A percentile compares a stretch with the other conserved stretches of the same genome.
These are phyloP conservation scores for Paralichthys olivaceus DNA, from an alignment of 2,113 vertebrate species.

Conservation along the genomic window DNA sequence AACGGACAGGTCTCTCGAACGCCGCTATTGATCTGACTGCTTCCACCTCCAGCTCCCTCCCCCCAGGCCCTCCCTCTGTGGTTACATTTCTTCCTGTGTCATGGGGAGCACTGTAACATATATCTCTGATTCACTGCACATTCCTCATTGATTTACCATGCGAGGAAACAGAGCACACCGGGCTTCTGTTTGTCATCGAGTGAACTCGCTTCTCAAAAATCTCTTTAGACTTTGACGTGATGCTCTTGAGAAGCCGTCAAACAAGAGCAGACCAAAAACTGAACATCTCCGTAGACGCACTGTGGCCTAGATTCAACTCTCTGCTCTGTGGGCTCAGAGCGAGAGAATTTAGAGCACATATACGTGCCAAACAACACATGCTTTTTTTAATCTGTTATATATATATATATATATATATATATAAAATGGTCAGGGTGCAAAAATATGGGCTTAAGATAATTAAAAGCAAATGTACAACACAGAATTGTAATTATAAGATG, in stretches of 20 bases:
- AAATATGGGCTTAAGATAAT: conserved; percentile 26
- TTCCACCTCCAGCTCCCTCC: neutral
- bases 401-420: neutral
- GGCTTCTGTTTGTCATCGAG: conserved; percentile 36
- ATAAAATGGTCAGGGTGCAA: neutral
- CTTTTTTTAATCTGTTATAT: neutral
- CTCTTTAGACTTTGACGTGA: conserved; percentile 26
- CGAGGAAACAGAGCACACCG: conserved; percentile 44
- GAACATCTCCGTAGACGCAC: conserved; percentile 33
- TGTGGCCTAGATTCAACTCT: conserved; percentile 45
- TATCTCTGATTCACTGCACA: conserved; percentile 63
- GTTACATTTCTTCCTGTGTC: conserved; percentile 78
- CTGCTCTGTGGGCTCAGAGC: conserved; percentile 9
- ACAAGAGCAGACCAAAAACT: conserved; percentile 15
- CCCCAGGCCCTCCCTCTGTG: conserved; percentile 50
- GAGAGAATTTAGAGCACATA: neutral
- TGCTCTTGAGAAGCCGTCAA: conserved; percentile 27
- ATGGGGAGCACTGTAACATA: conserved; percentile 71
- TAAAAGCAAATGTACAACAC: conserved; percentile 34
- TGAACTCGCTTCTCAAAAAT: conserved; percentile 17
- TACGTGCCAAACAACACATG: neutral
- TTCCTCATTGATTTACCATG: conserved; percentile 65
- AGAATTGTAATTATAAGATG: conserved; percentile 39
- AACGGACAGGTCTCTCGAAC: conserved; percentile 60
- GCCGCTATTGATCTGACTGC: conserved; percentile 70